Base-by-base conservation (phyloP, 2,888 invertebrate genomes). In the Carcina quercana region DNA sequence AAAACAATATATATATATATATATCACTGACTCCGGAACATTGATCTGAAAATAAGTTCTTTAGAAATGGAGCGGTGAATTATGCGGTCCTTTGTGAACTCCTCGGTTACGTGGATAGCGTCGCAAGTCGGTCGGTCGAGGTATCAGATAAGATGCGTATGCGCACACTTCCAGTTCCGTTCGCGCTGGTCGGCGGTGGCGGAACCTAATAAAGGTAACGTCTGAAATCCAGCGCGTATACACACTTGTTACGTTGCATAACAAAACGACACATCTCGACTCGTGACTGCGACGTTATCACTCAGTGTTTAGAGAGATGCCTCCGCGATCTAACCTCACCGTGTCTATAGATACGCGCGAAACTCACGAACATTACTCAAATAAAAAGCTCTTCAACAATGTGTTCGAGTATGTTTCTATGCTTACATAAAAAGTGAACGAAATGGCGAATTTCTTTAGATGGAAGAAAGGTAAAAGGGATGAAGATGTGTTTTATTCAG, bases 371-470 rank as follows among this genome's bases (percentile, higher is more conserved):
- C 35, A 34, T 42, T 45, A 38, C 36, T 45, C n/a, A n/a, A n/a
- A n/a, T n/a, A n/a, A 38, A 32, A 26, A 38, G 33, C 33, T 28
- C 50, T 53, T 51, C 30, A 39, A 55, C 37, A 35, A 42, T 56
- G 50, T 52, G 57, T 45, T 50, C 47, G 45, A 43, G 41, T 20
- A 4, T 47, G n/a, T n/a, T n/a, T n/a, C n/a, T n/a, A n/a, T n/a
- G n/a, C n/a, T n/a, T n/a, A n/a, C n/a, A n/a, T n/a, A n/a, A 34
- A 47, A n/a, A 12, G 21, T 32, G 40, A 21, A 27, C 32, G 28
- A 8, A 5, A 89, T 90, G 89, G 86, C 89, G 41, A 88, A 89
- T 50, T 90, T 89, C 55, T 89, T 90, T 59, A 86, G 88, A 42
- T 90, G 90, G 90, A 89, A 88, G 55, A 88, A 88, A 49, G 86